Percentiles rank a stretch among this genome's conserved stretches.
Conservation (phyloP, 2,888 invertebrate species). For the Dorcus hopei region DNA sequence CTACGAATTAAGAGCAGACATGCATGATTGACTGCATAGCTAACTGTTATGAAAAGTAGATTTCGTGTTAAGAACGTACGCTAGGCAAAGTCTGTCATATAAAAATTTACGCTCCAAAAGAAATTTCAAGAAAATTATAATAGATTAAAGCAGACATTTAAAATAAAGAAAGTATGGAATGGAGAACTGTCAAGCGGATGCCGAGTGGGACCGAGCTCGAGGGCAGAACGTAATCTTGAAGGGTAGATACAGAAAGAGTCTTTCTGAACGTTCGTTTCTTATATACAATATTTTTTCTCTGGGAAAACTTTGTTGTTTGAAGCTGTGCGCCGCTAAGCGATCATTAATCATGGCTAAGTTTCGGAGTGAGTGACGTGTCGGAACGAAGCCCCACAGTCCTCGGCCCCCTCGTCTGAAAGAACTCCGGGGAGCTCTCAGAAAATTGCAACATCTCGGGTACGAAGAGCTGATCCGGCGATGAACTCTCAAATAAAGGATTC, state of each 20-base stretch:
- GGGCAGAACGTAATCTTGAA: constrained; percentile 49
- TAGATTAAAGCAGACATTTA: constrained; percentile 27
- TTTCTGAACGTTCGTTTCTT: constrained; percentile 51
- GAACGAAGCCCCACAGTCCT: constrained; percentile 42
- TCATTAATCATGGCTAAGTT: constrained; percentile 59
- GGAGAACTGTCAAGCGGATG: constrained; percentile 31
- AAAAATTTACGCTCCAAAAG: no score
- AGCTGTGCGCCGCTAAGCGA: constrained; percentile 55
- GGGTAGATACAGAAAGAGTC: constrained; percentile 52
- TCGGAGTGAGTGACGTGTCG: constrained; percentile 53
- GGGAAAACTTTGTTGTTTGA: constrained; percentile 64
- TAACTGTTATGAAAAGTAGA: no score
- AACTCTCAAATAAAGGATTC: constrained; percentile 35
- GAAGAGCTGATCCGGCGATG: constrained; percentile 33
- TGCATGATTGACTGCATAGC: no score
- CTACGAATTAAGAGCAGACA: no score
- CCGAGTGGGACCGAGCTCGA: constrained; percentile 31
- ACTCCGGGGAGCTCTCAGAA: constrained; percentile 51
- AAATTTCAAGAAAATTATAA: background rate
- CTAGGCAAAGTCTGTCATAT: no score
- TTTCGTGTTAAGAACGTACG: no score
- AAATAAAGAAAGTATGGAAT: constrained; percentile 32
- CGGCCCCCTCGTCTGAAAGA: constrained; percentile 42
- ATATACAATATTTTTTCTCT: constrained; percentile 55
- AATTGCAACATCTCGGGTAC: constrained; percentile 49